Percentiles rank a stretch among this genome's conserved stretches.
Evolutionary conservation across 2,797 vertebrate genomes (phyloP).

Genomic region (Tragelaphus oryx): DNA sequence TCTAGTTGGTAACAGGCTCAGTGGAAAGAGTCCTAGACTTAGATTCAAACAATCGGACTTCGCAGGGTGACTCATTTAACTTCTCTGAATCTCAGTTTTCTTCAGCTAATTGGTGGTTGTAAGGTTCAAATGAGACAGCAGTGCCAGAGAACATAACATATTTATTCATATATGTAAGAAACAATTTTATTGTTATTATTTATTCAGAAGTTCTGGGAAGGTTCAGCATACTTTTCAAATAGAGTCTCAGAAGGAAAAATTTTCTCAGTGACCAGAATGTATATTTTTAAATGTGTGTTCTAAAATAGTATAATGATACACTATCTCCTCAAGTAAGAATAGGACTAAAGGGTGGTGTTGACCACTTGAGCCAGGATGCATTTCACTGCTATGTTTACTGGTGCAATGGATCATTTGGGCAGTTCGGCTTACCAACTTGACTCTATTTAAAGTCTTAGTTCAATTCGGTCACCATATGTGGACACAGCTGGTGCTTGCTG

Average conservation of each 20-base stretch:
- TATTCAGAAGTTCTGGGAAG: neutral
- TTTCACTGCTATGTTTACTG: neutral
- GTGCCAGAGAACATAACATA: neutral
- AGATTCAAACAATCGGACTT: neutral
- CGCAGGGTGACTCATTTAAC: neutral
- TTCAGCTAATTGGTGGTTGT: neutral
- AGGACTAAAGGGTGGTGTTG: neutral
- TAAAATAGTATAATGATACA: neutral
- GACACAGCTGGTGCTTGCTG: neutral
- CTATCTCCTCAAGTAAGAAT: neutral
- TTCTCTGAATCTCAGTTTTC: neutral
- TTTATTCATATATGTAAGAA: neutral
- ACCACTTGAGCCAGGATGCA: neutral
- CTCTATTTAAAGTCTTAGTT: slow-evolving; percentile 9
- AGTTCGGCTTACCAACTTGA: neutral
- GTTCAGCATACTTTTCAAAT: slow-evolving; percentile 1
- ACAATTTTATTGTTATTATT: neutral
- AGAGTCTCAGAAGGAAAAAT: neutral
- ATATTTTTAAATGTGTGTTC: neutral
- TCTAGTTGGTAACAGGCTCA: neutral
- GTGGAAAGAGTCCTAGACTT: neutral
- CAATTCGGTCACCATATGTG: neutral
- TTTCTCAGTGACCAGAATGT: neutral
- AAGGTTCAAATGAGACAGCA: neutral
- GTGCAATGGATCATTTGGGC: neutral